These are phyloP conservation scores for Alcedo atthis DNA, from an alignment of 2,797 vertebrate species.

Conservation along the genomic window DNA sequence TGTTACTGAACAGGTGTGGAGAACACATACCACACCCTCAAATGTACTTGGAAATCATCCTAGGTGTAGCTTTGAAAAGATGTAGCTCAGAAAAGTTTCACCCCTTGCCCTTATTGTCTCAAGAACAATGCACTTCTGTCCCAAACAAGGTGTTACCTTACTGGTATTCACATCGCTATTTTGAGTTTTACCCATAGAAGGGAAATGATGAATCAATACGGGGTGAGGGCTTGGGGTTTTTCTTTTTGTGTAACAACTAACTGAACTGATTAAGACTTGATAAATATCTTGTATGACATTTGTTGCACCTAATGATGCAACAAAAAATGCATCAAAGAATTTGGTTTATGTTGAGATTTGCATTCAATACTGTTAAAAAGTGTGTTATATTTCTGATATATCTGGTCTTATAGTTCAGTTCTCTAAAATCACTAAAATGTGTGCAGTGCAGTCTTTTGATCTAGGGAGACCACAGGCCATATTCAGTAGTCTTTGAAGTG, in stretches of 20 bases:
- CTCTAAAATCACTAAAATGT: not conserved
- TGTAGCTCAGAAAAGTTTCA: not conserved
- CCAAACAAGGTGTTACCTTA: not conserved
- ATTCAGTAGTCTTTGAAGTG: not conserved
- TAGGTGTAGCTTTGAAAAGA: not conserved
- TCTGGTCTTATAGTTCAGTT: not conserved
- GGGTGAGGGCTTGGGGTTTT: rapidly evolving
- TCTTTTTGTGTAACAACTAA: not conserved
- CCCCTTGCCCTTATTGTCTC: not conserved
- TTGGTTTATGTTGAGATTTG: not conserved
- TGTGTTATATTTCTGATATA: not conserved
- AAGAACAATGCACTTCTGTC: not conserved
- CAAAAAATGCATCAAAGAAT: not conserved
- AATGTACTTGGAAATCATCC: not conserved
- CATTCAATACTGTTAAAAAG: not conserved
- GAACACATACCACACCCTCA: not conserved
- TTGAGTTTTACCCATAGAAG: not conserved
- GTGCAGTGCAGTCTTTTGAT: not conserved
- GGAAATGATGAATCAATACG: not conserved
- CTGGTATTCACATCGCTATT: not conserved
- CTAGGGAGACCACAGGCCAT: not conserved
- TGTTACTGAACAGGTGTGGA: not conserved
- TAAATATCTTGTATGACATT: not conserved
- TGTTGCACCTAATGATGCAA: not conserved
- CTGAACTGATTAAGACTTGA: not conserved